Evolutionary conservation across 2,888 invertebrate species (phyloP).

Genomic region (Caenorhabditis afra): DNA sequence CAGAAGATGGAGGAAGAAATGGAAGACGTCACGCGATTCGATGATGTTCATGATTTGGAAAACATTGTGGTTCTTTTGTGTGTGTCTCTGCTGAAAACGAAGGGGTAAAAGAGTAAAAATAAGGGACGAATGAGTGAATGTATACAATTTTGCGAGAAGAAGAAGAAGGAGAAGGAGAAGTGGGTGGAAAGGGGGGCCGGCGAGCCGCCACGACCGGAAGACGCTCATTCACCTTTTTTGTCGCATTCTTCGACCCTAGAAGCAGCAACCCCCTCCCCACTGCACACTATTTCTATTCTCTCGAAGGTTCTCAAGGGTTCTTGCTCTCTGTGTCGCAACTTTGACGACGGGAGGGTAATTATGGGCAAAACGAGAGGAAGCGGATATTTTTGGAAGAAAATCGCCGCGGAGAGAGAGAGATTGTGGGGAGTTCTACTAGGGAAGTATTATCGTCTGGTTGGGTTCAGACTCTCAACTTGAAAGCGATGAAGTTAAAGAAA

Average conservation of each 20-base stretch:
- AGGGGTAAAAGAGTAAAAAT: background rate
- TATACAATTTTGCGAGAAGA: slow-evolving; percentile 44
- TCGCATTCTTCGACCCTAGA: slow-evolving; percentile 45
- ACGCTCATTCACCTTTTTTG: slow-evolving; percentile 57
- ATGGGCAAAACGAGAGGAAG: background rate
- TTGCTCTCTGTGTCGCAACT: background rate
- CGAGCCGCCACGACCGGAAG: slow-evolving; percentile 39
- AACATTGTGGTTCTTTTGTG: too few species aligned
- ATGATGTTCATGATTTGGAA: background rate
- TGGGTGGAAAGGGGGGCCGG: background rate
- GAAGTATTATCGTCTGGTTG: too few species aligned
- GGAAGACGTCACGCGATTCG: too few species aligned
- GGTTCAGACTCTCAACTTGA: too few species aligned
- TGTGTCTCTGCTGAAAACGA: too few species aligned
- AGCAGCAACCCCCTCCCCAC: too few species aligned
- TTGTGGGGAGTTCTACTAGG: too few species aligned
- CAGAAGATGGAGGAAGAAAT: too few species aligned
- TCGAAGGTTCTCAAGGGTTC: slow-evolving; percentile 14
- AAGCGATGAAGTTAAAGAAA: too few species aligned
- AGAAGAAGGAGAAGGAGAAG: background rate
- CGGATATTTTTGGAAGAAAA: too few species aligned
- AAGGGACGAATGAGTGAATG: slow-evolving; percentile 1
- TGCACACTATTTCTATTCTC: slow-evolving; percentile 6
- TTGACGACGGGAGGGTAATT: background rate
- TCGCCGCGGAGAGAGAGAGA: too few species aligned